A percentile compares a stretch with the other conserved stretches of the same genome.
Evolutionary conservation across 2,113 vertebrate species (phyloP).

Genomic region (Leptobrachium ailaonicum): DNA sequence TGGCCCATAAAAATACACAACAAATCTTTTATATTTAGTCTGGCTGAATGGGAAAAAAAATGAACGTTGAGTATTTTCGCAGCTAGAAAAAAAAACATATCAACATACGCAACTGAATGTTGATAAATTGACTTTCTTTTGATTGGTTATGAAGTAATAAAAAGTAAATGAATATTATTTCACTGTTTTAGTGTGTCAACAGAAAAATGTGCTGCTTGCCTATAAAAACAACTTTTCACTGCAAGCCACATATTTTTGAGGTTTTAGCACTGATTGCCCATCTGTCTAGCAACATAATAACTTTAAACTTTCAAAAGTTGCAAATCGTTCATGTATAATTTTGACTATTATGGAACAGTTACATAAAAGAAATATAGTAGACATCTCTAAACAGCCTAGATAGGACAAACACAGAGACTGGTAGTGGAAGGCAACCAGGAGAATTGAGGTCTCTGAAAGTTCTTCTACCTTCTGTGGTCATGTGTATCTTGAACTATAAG

Average conservation of each 20-base stretch:
- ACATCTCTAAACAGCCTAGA: background rate
- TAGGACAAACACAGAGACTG: too few species aligned
- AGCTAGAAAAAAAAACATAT: conserved; percentile 13
- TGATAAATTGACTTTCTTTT: conserved; percentile 36
- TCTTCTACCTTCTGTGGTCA: too few species aligned
- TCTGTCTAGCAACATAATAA: conserved; percentile 39
- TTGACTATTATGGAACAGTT: conserved; percentile 35
- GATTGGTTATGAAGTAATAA: conserved; percentile 32
- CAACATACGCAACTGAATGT: conserved; percentile 24
- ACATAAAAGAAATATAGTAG: conserved; percentile 30
- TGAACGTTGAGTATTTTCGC: background rate
- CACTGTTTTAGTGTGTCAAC: conserved; percentile 35
- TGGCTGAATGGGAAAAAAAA: conserved; percentile 22
- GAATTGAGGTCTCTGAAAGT: too few species aligned
- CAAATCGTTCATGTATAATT: conserved; percentile 29
- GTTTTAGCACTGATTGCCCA: conserved; percentile 44
- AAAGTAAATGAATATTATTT: conserved; percentile 43
- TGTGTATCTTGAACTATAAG: too few species aligned
- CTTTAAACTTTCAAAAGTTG: conserved; percentile 38
- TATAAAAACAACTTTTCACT: conserved; percentile 38
- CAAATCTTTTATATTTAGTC: conserved; percentile 32
- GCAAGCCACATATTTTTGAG: conserved; percentile 32
- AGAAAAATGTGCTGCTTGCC: conserved; percentile 34
- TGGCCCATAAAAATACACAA: conserved; percentile 41
- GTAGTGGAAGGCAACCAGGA: too few species aligned